Conservation (phyloP, 2,888 invertebrate species). For the Perithous albicinctus region DNA sequence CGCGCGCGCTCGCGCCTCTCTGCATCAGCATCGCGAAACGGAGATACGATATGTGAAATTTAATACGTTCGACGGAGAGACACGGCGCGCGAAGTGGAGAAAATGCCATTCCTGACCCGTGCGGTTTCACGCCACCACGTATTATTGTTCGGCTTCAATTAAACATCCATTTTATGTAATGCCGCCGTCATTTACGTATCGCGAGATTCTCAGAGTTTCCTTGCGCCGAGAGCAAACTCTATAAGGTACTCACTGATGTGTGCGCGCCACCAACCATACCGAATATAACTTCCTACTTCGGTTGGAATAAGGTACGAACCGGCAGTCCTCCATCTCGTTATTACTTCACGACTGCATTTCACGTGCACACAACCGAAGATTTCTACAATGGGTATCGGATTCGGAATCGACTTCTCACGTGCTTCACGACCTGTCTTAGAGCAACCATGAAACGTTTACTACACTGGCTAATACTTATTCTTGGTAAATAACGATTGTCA, state of each 20-base stretch:
- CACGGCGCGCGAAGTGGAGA: conserved; percentile 66
- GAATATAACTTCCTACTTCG: conserved; percentile 60
- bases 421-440: conserved; percentile 49
- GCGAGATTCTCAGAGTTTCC: conserved; percentile 74
- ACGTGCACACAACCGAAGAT: conserved; percentile 1
- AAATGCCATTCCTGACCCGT: conserved; percentile 81
- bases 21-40: conserved; percentile 69
- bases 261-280: conserved; percentile 30
- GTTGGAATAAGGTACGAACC: conserved; percentile 51
- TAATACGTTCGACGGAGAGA: conserved; percentile 80
- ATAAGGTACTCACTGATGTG: conserved; percentile 17
- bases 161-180: conserved; percentile 83
- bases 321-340: conserved; percentile 19
- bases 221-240: conserved; percentile 35
- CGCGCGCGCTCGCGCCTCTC: too few relatives aligned
- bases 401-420: conserved; percentile 65
- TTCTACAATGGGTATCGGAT: conserved; percentile 57
- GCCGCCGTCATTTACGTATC: conserved; percentile 79
- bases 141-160: conserved; percentile 84
- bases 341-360: conserved; percentile 31
- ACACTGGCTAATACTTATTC: conserved; percentile 45
- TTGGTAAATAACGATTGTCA: conserved; percentile 55
- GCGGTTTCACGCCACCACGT: conserved; percentile 80
- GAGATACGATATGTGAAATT: conserved; percentile 80
- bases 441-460: conserved; percentile 46